Evolutionary conservation across 2,888 invertebrate species (phyloP).

Genomic region (Troilus luridus): DNA sequence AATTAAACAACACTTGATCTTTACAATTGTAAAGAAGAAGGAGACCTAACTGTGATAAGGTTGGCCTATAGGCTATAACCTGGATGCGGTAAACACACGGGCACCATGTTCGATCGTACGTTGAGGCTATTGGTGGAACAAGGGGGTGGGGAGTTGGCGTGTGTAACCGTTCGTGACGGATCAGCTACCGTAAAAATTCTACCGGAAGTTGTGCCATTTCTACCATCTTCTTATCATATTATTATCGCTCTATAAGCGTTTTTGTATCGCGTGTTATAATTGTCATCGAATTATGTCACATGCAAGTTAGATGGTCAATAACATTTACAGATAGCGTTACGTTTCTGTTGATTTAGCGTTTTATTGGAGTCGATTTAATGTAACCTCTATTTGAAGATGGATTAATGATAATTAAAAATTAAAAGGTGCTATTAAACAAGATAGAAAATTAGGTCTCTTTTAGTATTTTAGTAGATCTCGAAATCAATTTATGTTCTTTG

Average conservation of each 20-base stretch:
- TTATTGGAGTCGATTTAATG: background rate
- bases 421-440: too few species aligned
- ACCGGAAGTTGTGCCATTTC: constrained; percentile 39
- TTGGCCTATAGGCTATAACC: background rate
- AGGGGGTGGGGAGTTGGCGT: background rate
- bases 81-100: background rate
- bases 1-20: background rate
- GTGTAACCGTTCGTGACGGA: constrained; percentile 6
- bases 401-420: background rate
- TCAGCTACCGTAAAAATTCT: constrained; percentile 21
- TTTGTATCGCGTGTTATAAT: background rate
- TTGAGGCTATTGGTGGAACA: background rate
- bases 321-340: background rate
- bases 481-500: too few species aligned
- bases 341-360: background rate
- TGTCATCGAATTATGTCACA: constrained; percentile 1
- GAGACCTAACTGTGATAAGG: background rate
- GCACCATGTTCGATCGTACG: constrained; percentile 4
- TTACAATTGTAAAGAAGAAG: background rate
- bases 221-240: background rate
- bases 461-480: too few species aligned
- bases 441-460: too few species aligned
- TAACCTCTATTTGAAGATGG: background rate
- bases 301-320: background rate
- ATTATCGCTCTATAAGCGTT: constrained; percentile 22